A percentile compares a stretch with the other conserved stretches of the same genome.
These are phyloP conservation scores for Caenorhabditis sp. DNA, from an alignment of 2,888 invertebrate species.

Conservation along the genomic window DNA sequence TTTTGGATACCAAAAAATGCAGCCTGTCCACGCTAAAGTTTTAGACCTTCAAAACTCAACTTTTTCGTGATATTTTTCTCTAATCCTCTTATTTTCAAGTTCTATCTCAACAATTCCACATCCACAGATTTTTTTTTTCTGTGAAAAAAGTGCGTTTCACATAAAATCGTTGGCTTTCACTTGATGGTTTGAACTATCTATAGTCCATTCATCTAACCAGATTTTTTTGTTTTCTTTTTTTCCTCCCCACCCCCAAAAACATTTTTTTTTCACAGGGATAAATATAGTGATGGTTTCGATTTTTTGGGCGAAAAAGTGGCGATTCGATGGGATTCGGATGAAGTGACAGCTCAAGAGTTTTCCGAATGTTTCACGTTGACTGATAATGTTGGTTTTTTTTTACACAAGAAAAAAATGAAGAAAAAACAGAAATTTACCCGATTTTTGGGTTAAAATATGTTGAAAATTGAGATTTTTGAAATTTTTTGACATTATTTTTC, in stretches of 20 bases:
- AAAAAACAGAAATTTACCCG: no score
- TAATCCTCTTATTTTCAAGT: no score
- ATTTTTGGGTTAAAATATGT: neutral
- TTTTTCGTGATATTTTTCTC: no score
- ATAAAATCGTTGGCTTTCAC: neutral
- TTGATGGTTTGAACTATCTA: neutral
- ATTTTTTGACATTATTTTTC: no score
- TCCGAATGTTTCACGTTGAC: slow-evolving; percentile 61
- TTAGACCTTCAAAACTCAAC: no score
- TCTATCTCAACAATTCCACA: no score
- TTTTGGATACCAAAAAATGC: no score
- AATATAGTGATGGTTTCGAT: slow-evolving; percentile 38
- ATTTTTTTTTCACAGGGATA: slow-evolving; percentile 27
- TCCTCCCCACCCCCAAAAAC: neutral
- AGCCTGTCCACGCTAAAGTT: no score
- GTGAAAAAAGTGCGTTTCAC: neutral
- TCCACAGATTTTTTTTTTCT: no score
- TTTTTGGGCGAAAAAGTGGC: slow-evolving; percentile 52
- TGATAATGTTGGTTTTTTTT: slow-evolving; percentile 40
- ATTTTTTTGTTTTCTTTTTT: neutral
- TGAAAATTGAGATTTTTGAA: no score
- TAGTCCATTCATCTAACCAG: no score
- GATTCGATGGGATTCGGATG: slow-evolving; percentile 58
- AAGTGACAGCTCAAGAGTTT: slow-evolving; percentile 52
- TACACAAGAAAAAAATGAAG: neutral